phyloP scores from a whole-genome alignment of 2,113 vertebrate genomes.

The Phalacrocorax brasilianus region DNA sequence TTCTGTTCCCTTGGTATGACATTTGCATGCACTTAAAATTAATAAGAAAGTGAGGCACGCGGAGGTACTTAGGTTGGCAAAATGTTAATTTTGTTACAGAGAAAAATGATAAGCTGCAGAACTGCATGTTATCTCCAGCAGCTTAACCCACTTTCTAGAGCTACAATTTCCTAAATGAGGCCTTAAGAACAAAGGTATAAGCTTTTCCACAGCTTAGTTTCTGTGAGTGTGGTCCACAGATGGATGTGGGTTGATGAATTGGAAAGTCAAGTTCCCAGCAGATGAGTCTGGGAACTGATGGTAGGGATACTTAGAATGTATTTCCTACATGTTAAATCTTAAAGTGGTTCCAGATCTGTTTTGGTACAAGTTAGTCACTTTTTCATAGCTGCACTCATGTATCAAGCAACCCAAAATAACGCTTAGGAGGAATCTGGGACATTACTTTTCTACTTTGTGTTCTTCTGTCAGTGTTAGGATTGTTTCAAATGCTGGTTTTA shows the following conservation, averaged over 20 bases:
- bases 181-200: not conserved
- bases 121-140: not conserved
- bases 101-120: not conserved
- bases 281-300: not conserved
- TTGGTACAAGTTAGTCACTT: not conserved
- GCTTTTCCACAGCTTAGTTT: not conserved
- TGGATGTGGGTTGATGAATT: not conserved
- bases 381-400: not conserved
- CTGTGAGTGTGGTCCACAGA: not conserved
- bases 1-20: slow-evolving; percentile 16
- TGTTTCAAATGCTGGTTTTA: not conserved
- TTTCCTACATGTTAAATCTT: not conserved
- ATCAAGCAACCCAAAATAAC: not conserved
- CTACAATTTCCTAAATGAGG: not conserved
- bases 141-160: not conserved
- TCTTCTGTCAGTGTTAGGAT: not conserved
- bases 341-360: not conserved
- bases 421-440: not conserved
- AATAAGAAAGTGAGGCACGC: not conserved
- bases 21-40: not conserved
- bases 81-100: not conserved
- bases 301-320: not conserved
- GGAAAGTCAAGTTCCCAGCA: not conserved
- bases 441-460: not conserved
- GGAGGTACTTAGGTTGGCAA: not conserved